phyloP scores from a whole-genome alignment of 2,888 invertebrate genomes.

The Nomada goodeniana region DNA sequence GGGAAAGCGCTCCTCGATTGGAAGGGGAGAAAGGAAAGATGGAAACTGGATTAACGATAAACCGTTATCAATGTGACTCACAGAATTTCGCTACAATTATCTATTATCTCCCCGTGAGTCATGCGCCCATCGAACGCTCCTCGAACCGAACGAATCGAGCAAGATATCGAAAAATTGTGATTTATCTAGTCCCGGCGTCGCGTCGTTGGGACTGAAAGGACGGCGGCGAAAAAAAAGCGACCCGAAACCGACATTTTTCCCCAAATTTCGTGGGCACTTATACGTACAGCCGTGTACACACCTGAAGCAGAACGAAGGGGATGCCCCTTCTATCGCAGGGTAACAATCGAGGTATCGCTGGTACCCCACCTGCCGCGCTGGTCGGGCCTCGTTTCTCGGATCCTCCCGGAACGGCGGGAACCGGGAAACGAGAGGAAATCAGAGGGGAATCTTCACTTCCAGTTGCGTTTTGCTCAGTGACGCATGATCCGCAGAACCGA shows the following conservation, averaged over 20 bases:
- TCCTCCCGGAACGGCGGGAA: conserved; percentile 53
- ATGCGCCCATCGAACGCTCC: no score
- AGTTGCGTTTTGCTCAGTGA: conserved; percentile 80
- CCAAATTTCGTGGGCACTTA: conserved; percentile 65
- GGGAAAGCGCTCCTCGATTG: conserved; percentile 62
- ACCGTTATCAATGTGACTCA: conserved; percentile 25
- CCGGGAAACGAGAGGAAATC: conserved; percentile 60
- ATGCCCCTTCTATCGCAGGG: conserved; percentile 41
- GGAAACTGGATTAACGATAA: conserved; percentile 23
- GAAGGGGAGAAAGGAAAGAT: conserved; percentile 59
- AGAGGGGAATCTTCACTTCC: conserved; percentile 61
- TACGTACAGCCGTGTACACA: conserved; percentile 56
- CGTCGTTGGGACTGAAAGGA: neutral
- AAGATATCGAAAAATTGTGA: neutral
- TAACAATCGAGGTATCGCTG: conserved; percentile 74
- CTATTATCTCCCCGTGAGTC: neutral
- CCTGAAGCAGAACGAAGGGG: conserved; percentile 43
- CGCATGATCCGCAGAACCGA: conserved; percentile 79
- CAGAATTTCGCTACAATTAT: neutral
- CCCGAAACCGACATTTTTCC: conserved; percentile 63
- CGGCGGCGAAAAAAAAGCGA: conserved; percentile 33
- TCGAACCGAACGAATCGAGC: neutral
- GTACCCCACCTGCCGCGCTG: conserved; percentile 79
- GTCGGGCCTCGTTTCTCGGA: conserved; percentile 71
- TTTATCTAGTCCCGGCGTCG: neutral